phyloP scores from a whole-genome alignment of 1,140 invertebrate species.

The Magallana ariakensis region DNA sequence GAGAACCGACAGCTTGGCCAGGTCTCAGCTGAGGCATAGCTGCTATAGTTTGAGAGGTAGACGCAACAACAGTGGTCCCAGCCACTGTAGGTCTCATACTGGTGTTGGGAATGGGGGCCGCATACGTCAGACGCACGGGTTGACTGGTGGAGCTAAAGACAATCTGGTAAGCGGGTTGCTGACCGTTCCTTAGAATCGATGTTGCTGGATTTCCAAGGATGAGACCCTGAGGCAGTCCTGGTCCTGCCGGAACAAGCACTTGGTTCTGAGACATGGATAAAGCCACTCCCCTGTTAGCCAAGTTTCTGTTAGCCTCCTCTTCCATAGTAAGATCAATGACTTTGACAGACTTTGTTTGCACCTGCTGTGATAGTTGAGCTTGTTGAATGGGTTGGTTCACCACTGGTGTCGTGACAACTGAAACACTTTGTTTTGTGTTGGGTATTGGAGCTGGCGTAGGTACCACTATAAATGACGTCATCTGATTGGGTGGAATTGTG shows the following conservation, averaged over 20 bases:
- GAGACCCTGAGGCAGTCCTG: conserved; percentile 48
- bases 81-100: conserved; percentile 1
- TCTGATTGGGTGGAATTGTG: neutral
- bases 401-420: conserved; percentile 30
- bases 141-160: conserved; percentile 60
- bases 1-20: neutral
- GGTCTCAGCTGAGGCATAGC: conserved; percentile 29
- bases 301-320: conserved; percentile 57
- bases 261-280: conserved; percentile 24
- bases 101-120: conserved; percentile 37
- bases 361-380: neutral
- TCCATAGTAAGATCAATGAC: conserved; percentile 66
- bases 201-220: conserved; percentile 63
- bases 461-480: conserved; percentile 51
- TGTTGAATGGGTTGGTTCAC: conserved; percentile 14
- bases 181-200: conserved; percentile 48
- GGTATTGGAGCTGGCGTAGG: conserved; percentile 37
- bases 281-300: conserved; percentile 26
- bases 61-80: conserved; percentile 10
- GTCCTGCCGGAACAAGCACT: conserved; percentile 49
- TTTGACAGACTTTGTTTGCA: conserved; percentile 47
- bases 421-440: conserved; percentile 19
- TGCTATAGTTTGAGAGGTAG: conserved; percentile 21
- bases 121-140: conserved; percentile 58
- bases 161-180: conserved; percentile 56